phyloP scores from a whole-genome alignment of 2,797 vertebrate genomes.

The Eupleurogrammus muticus region DNA sequence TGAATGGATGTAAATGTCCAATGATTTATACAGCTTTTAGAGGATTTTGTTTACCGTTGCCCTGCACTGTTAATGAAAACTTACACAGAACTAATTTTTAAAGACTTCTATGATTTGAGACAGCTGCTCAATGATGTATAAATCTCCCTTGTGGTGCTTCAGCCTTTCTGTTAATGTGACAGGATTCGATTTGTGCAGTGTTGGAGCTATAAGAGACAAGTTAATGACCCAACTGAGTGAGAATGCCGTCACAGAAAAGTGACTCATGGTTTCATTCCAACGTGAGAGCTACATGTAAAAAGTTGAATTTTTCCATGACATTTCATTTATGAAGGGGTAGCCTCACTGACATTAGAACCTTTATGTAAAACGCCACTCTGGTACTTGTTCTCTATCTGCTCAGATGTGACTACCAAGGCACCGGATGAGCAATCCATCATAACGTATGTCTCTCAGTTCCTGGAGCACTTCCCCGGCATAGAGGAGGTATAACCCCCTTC shows the following conservation, averaged over 20 bases:
- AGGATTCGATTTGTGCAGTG: neutral
- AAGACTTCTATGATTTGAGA: too few relatives aligned
- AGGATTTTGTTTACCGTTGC: too few relatives aligned
- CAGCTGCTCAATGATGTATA: too few relatives aligned
- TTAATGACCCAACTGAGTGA: neutral
- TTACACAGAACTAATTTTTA: too few relatives aligned
- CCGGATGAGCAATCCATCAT: slow-evolving; percentile 96
- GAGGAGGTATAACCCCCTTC: slow-evolving; percentile 85
- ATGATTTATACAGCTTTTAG: neutral
- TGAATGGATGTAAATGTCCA: too few relatives aligned
- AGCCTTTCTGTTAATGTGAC: neutral
- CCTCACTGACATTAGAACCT: neutral
- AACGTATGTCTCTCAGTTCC: slow-evolving; percentile 95
- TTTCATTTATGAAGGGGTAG: neutral
- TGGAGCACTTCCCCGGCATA: slow-evolving; percentile 94
- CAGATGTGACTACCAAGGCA: slow-evolving; percentile 91
- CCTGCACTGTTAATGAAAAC: too few relatives aligned
- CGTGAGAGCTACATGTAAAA: neutral
- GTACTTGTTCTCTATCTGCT: slow-evolving; percentile 26
- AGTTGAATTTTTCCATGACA: neutral
- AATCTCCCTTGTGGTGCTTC: neutral
- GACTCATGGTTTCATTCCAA: neutral
- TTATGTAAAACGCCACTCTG: neutral
- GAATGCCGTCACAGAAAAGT: neutral
- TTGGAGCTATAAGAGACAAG: neutral